phyloP scores from a whole-genome alignment of 2,888 invertebrate species.

The Villa cingulata region DNA sequence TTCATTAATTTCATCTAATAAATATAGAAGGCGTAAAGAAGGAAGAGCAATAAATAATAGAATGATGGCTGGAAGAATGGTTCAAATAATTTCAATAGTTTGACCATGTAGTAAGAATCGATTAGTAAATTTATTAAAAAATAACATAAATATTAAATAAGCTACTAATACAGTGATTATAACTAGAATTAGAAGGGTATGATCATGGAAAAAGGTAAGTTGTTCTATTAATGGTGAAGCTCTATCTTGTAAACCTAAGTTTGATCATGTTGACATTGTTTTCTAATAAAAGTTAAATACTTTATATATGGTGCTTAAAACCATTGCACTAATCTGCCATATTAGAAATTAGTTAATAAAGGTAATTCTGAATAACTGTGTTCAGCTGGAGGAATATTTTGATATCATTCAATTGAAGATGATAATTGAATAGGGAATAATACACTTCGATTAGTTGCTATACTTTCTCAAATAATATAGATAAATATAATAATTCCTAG shows the following conservation, averaged over 20 bases:
- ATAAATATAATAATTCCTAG: constrained; percentile 42
- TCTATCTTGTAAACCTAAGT: constrained; percentile 45
- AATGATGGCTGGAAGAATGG: constrained; percentile 45
- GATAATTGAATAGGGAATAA: constrained; percentile 39
- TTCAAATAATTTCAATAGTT: constrained; percentile 52
- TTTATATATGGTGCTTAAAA: constrained; percentile 56
- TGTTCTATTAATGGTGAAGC: constrained; percentile 51
- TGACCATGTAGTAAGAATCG: constrained; percentile 45
- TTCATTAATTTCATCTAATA: constrained; percentile 47
- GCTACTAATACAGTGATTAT: constrained; percentile 47
- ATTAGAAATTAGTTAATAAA: constrained; percentile 43
- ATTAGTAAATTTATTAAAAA: constrained; percentile 44
- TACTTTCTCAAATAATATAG: constrained; percentile 47
- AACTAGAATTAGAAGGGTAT: constrained; percentile 45
- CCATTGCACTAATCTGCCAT: constrained; percentile 48
- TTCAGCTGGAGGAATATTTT: constrained; percentile 43
- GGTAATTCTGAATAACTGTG: constrained; percentile 48
- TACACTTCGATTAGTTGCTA: constrained; percentile 40
- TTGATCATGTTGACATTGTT: constrained; percentile 44
- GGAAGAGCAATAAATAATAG: constrained; percentile 50
- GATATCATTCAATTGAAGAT: constrained; percentile 48
- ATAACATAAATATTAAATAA: constrained; percentile 42
- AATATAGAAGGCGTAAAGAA: constrained; percentile 45
- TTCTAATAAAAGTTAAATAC: constrained; percentile 47
- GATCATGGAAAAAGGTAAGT: constrained; percentile 50